A percentile compares a stretch with the other conserved stretches of the same genome.
These are phyloP conservation scores for Aphrocallistes beatrix DNA, from an alignment of 37 sponge, comb jelly and placozoan genomes.

Conservation along the genomic window DNA sequence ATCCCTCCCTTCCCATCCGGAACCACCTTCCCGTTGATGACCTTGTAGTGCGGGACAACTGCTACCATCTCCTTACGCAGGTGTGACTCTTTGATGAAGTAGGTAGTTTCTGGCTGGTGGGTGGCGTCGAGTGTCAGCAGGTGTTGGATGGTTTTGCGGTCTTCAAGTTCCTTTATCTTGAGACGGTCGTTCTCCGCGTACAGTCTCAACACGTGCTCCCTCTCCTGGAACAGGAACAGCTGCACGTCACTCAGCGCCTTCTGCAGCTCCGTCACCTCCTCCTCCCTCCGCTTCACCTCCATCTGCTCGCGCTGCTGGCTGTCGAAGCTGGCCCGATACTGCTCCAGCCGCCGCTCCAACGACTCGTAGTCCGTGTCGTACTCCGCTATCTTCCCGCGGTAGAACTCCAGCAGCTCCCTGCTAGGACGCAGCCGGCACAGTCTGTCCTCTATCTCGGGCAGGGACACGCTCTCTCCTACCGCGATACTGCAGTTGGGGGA, in stretches of 20 bases:
- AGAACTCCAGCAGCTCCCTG: constrained; percentile 84
- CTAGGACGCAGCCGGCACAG: constrained; percentile 67
- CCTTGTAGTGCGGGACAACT: not conserved
- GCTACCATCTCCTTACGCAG: not conserved
- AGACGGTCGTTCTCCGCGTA: constrained; percentile 94
- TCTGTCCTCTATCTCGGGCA: constrained; percentile 40
- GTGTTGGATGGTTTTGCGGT: constrained; percentile 85
- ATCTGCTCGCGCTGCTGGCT: constrained; percentile 70
- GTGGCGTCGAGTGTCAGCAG: constrained; percentile 57
- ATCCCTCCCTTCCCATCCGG: not conserved
- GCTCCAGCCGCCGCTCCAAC: constrained; percentile 54
- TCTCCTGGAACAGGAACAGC: constrained; percentile 88
- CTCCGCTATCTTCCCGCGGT: constrained; percentile 88
- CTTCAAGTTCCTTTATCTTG: constrained; percentile 84
- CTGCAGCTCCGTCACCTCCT: constrained; percentile 86
- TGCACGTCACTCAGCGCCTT: constrained; percentile 99
- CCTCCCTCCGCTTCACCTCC: constrained; percentile 82
- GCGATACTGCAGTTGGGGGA: not conserved
- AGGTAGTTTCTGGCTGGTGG: constrained; percentile 80
- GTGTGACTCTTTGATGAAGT: constrained; percentile 36
- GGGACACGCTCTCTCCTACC: not conserved
- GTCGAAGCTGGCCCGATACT: constrained; percentile 58
- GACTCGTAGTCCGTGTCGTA: constrained; percentile 83
- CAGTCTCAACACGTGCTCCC: constrained; percentile 86
- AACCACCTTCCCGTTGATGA: not conserved